Conservation (phyloP, 2,888 invertebrate species). For the Eupithecia tripunctaria region DNA sequence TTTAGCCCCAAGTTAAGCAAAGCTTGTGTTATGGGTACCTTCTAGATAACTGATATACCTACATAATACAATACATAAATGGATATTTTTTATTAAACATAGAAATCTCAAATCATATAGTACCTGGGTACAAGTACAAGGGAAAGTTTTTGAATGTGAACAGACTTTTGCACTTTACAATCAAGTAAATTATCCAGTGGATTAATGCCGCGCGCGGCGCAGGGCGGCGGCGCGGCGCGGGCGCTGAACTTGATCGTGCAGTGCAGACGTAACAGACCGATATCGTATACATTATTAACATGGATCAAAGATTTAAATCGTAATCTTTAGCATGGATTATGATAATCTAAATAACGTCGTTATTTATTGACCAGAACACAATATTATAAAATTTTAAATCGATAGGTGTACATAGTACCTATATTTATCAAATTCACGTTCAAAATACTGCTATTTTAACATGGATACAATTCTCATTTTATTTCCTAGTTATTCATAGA, state of each 20-base stretch:
- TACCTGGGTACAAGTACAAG: not conserved
- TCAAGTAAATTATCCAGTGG: not conserved
- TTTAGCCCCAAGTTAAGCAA: too few species aligned
- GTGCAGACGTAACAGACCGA: too few species aligned
- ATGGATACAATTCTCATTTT: not conserved
- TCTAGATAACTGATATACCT: too few species aligned
- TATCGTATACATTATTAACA: too few species aligned
- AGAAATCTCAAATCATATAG: too few species aligned
- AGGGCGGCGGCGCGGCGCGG: too few species aligned
- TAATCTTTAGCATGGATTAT: not conserved
- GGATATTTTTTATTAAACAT: too few species aligned
- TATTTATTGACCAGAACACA: not conserved
- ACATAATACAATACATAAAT: too few species aligned
- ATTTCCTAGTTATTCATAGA: not conserved
- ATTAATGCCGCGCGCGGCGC: too few species aligned
- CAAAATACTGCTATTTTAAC: not conserved
- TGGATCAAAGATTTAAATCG: too few species aligned
- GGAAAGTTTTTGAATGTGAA: not conserved
- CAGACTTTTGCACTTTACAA: not conserved
- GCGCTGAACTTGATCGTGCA: too few species aligned
- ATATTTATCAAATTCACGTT: not conserved
- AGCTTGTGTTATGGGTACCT: too few species aligned
- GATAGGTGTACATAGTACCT: not conserved
- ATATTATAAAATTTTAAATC: not conserved
- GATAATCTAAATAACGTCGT: not conserved